phyloP scores from a whole-genome alignment of 1,140 invertebrate genomes.

The Neodiprion virginianus region DNA sequence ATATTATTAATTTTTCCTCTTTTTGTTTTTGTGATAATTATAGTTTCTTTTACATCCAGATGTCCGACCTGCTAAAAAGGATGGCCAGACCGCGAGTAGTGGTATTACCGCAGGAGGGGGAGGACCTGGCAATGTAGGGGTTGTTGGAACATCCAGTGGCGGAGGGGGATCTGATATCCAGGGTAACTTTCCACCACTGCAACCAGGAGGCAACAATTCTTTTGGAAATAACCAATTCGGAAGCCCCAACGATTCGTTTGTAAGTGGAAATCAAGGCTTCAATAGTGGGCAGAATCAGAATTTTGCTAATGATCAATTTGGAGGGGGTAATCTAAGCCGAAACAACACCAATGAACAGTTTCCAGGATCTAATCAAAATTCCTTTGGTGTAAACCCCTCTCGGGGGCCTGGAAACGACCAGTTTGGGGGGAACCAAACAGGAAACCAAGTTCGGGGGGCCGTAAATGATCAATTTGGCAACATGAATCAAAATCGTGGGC shows the following conservation, averaged over 20 bases:
- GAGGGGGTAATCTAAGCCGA: conserved; percentile 28
- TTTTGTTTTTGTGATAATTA: no score
- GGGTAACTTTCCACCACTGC: not conserved
- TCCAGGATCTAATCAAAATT: conserved; percentile 17
- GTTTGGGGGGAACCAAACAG: conserved; percentile 32
- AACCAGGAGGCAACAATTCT: conserved; percentile 27
- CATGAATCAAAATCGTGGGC: conserved; percentile 16
- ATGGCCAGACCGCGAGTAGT: conserved; percentile 41
- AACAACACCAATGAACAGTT: conserved; percentile 12
- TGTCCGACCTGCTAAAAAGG: conserved; percentile 65
- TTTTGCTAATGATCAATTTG: conserved; percentile 32
- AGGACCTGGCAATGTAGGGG: conserved; percentile 21
- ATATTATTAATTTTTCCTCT: no score
- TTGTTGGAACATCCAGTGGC: conserved; percentile 21
- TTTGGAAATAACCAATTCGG: conserved; percentile 29
- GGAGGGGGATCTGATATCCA: conserved; percentile 9
- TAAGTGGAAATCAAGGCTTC: conserved; percentile 41
- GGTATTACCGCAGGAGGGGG: conserved; percentile 34
- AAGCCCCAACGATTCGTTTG: conserved; percentile 16
- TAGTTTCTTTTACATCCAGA: conserved; percentile 49
- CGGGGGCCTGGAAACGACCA: conserved; percentile 31
- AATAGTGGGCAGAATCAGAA: conserved; percentile 31
- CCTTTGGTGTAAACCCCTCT: not conserved
- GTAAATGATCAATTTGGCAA: not conserved
- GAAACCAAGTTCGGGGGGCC: conserved; percentile 25